A percentile compares a stretch with the other conserved stretches of the same genome.
Conservation (phyloP, 2,113 vertebrate genomes). For the Mus musculus region DNA sequence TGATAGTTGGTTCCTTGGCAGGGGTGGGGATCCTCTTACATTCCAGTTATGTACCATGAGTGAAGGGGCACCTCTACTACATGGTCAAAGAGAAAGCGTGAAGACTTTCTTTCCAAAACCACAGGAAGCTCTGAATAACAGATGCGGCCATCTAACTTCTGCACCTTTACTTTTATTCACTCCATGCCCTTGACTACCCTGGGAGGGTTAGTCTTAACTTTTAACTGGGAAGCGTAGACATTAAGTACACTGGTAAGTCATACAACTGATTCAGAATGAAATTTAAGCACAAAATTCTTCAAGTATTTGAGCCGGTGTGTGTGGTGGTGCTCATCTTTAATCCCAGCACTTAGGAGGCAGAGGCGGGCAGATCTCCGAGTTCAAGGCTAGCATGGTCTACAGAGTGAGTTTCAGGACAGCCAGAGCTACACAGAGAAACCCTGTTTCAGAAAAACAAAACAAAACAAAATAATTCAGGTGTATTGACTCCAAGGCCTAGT, state of each 20-base stretch:
- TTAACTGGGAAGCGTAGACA: neutral
- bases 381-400: neutral
- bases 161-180: conserved; percentile 30
- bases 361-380: neutral
- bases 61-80: neutral
- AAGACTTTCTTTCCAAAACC: conserved; percentile 10
- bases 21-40: neutral
- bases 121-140: neutral
- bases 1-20: neutral
- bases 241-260: neutral
- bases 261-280: conserved; percentile 24
- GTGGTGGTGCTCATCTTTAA: neutral
- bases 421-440: neutral
- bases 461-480: conserved; percentile 38
- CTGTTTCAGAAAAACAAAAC: neutral
- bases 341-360: neutral
- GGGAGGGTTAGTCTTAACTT: conserved; percentile 2
- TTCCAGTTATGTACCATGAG: conserved; percentile 24
- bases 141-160: neutral
- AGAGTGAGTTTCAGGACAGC: neutral
- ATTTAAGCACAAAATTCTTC: conserved; percentile 12
- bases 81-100: neutral
- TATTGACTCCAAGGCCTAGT: neutral
- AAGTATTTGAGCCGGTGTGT: neutral
- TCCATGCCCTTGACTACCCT: neutral